A percentile compares a stretch with the other conserved stretches of the same genome.
These are phyloP conservation scores for Myiozetetes cayanensis DNA, from an alignment of 2,113 vertebrate genomes.

Conservation along the genomic window DNA sequence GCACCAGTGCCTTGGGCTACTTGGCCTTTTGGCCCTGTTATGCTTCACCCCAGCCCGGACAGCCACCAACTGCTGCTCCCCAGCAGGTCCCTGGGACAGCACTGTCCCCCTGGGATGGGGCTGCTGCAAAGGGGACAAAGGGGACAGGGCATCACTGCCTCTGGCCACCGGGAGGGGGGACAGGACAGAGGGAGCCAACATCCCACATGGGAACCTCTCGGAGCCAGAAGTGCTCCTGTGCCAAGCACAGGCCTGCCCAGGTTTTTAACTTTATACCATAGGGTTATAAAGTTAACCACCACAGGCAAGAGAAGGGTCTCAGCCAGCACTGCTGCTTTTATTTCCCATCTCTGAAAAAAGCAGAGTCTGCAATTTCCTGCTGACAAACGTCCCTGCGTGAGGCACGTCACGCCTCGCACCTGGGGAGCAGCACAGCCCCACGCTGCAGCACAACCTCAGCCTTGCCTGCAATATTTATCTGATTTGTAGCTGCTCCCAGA, in stretches of 20 bases:
- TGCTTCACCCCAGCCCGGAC: accelerated
- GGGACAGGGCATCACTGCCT: neutral
- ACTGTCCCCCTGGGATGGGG: accelerated
- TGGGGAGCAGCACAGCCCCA: neutral
- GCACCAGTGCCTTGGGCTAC: neutral
- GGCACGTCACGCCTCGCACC: neutral
- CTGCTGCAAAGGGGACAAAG: neutral
- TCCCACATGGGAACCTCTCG: accelerated
- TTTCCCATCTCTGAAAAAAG: neutral
- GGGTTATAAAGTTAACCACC: neutral
- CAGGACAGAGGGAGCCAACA: accelerated
- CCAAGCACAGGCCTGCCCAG: neutral
- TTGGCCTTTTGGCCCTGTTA: neutral
- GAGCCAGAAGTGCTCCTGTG: neutral
- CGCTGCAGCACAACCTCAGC: neutral
- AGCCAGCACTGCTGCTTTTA: neutral
- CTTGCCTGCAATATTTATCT: neutral
- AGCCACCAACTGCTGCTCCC: neutral
- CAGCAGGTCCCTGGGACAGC: neutral
- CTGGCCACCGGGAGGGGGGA: neutral
- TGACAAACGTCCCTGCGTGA: neutral
- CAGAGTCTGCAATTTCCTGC: neutral
- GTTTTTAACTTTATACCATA: neutral
- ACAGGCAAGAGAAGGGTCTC: neutral
- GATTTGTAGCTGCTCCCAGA: conserved; percentile 31